Evolutionary conservation across 1,140 invertebrate species (phyloP), one percentile per base, ranked within the genome.

Genomic region (Euura saliciscinereae): DNA sequence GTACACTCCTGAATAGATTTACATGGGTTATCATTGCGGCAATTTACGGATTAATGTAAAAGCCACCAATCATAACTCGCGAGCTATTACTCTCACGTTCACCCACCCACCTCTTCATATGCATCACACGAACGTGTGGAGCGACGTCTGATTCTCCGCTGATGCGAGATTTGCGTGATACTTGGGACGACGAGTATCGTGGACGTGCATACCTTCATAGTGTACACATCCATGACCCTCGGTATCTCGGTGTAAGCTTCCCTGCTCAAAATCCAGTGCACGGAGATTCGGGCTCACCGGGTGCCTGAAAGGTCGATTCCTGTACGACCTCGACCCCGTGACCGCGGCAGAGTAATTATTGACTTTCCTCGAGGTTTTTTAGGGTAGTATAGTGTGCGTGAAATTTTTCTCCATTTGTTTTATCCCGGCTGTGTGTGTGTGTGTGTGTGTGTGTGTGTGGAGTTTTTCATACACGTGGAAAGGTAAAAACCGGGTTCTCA

Each of bases 321-420:
- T 59, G 8, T 2, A n/a, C 13, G 51, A 59, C 51, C 51, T 59
- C 51, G 51, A n/a, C 51, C 51, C 51, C 51, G 51, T 59, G 51
- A 59, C 51, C 51, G 51, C 51, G 51, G 51, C 13, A 11, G 51
- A 59, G 51, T 59, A 59, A 59, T 59, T 59, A 59, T 59, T 59
- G 51, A 59, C 51, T 59, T n/a, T 6, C 1, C 28, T 28, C 28
- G 51, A 59, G 3, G 1, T 28, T 28, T 28, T 28, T 28, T 28
- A 28, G 28, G 28, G 28, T 28, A 1, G 28, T 28, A 28, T 28
- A 28, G 28, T 28, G 28, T 28, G 28, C 28, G 28, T 28, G 28
- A 28, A 28, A 28, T 28, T 28, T 28, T 28, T 1, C 28, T 28
- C 28, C 28, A 1, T 28, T 28, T 28, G 28, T 28, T 28, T 28